Evolutionary conservation across 2,888 invertebrate species (phyloP).

Genomic region (Drosophila mercatorum): DNA sequence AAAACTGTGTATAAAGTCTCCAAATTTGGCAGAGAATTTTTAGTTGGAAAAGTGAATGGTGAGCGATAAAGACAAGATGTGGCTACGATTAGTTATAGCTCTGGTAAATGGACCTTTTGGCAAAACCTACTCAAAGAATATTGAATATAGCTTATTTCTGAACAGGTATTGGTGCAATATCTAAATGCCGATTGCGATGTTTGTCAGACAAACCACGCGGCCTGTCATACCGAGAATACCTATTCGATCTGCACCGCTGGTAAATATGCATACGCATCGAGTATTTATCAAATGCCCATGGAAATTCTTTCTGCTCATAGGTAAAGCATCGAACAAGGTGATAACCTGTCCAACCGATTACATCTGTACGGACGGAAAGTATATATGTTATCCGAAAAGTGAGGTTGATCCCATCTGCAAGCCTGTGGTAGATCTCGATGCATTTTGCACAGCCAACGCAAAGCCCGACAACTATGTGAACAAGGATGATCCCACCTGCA

Average conservation of each 20-base stretch:
- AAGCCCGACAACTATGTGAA: constrained; percentile 17
- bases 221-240: constrained; percentile 55
- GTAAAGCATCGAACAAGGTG: constrained; percentile 19
- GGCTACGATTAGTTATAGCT: constrained; percentile 32
- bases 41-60: constrained; percentile 29
- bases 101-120: constrained; percentile 52
- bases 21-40: constrained; percentile 1
- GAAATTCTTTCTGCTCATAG: constrained; percentile 18
- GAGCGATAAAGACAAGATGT: constrained; percentile 37
- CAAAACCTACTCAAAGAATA: too few species aligned
- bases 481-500: constrained; percentile 45
- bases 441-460: constrained; percentile 2
- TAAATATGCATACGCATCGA: constrained; percentile 2
- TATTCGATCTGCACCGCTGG: constrained; percentile 58
- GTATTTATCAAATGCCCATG: neutral
- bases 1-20: constrained; percentile 24
- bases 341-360: constrained; percentile 45
- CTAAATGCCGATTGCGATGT: constrained; percentile 51
- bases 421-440: neutral
- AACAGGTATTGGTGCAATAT: constrained; percentile 43
- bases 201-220: constrained; percentile 44
- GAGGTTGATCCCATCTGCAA: constrained; percentile 35
- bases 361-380: constrained; percentile 58
- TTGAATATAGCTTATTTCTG: neutral
- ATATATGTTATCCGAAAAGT: constrained; percentile 47